A percentile compares a stretch with the other conserved stretches of the same genome.
Conservation (phyloP, 2,888 invertebrate genomes). For the Harpalus rubripes region DNA sequence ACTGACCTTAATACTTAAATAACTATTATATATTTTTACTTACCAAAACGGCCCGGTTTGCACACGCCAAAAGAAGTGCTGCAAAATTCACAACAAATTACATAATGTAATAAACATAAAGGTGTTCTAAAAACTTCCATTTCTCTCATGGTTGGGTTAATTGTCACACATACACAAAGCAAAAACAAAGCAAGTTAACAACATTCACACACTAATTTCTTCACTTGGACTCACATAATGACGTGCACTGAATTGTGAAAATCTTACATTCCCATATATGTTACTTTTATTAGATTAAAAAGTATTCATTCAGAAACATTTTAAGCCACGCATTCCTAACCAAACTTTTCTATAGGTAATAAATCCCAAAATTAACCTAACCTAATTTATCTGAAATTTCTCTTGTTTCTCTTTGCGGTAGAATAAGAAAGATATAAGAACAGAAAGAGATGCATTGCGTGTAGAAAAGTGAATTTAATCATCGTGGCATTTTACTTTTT, state of each 20-base stretch:
- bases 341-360: too few species aligned
- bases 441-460: too few species aligned
- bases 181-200: constrained; percentile 53
- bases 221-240: constrained; percentile 45
- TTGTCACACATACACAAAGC: constrained; percentile 50
- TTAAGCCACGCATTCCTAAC: too few species aligned
- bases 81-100: constrained; percentile 23
- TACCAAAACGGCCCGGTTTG: constrained; percentile 58
- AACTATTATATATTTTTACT: too few species aligned
- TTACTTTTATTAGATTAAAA: too few species aligned
- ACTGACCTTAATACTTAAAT: too few species aligned
- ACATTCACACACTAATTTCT: constrained; percentile 65
- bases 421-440: too few species aligned
- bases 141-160: constrained; percentile 56
- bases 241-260: constrained; percentile 56
- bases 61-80: constrained; percentile 47
- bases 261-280: background rate
- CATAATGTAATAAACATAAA: constrained; percentile 38
- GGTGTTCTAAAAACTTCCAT: constrained; percentile 5
- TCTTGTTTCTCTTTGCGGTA: too few species aligned
- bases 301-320: too few species aligned
- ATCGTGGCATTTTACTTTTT: constrained; percentile 33
- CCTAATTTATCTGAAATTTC: too few species aligned
- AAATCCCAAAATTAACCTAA: too few species aligned
- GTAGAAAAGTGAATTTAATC: constrained; percentile 11